Conservation (phyloP, 1,140 invertebrate genomes). For the Xylocopa sonorina region DNA sequence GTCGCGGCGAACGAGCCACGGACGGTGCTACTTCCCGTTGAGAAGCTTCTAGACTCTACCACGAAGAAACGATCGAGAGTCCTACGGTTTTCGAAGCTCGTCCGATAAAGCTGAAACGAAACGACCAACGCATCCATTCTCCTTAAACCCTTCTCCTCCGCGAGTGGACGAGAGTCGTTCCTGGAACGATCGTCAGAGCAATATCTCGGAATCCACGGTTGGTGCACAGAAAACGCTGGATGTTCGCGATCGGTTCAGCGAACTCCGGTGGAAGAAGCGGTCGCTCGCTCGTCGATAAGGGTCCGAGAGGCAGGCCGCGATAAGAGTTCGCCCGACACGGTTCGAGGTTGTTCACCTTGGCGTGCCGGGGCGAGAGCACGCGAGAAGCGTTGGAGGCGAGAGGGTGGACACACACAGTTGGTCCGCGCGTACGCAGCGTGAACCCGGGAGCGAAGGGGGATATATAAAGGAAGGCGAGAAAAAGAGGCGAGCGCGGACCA, state of each 20-base stretch:
- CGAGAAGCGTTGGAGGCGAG: slow-evolving; percentile 33
- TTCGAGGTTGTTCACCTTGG: slow-evolving; percentile 81
- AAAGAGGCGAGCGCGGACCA: slow-evolving; percentile 31
- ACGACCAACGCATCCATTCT: no score
- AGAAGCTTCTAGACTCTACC: slow-evolving; percentile 33
- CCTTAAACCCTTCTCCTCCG: not conserved
- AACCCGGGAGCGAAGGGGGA: slow-evolving; percentile 7
- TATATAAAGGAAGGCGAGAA: slow-evolving; percentile 44
- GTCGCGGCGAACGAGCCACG: not conserved
- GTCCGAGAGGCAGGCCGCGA: slow-evolving; percentile 68
- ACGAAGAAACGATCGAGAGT: slow-evolving; percentile 16
- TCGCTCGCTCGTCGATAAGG: slow-evolving; percentile 77
- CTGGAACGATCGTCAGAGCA: no score
- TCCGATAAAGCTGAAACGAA: no score
- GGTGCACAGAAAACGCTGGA: no score
- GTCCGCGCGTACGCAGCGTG: slow-evolving; percentile 25
- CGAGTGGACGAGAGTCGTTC: no score
- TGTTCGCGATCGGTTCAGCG: slow-evolving; percentile 55
- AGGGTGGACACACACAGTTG: slow-evolving; percentile 2
- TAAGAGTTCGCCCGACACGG: slow-evolving; percentile 79
- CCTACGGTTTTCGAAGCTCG: slow-evolving; percentile 28
- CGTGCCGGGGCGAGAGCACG: slow-evolving; percentile 33
- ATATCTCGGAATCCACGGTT: no score
- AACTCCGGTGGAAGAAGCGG: slow-evolving; percentile 50
- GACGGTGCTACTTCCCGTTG: slow-evolving; percentile 2